Conservation (phyloP, 2,888 invertebrate genomes). For the Agapostemon virescens region DNA sequence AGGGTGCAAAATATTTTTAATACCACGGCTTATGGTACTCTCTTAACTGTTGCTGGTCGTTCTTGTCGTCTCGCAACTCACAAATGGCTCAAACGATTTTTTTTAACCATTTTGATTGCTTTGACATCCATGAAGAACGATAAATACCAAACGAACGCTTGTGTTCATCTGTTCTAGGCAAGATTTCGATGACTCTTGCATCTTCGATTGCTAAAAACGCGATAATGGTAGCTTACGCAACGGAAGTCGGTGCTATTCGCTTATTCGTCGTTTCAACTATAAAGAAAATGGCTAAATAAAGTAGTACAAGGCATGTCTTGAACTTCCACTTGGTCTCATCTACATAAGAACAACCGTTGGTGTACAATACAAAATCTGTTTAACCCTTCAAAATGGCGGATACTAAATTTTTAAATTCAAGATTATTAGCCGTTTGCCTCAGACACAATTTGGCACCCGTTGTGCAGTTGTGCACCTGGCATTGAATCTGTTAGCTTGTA, state of each 20-base stretch:
- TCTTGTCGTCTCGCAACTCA: background rate
- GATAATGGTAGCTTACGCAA: background rate
- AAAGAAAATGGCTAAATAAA: background rate
- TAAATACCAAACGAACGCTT: background rate
- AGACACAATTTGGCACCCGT: too few species aligned
- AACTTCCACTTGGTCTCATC: background rate
- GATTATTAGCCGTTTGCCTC: too few species aligned
- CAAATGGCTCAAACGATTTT: background rate
- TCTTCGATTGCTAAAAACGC: background rate
- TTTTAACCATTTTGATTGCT: background rate
- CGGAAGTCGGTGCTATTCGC: background rate
- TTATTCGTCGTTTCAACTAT: background rate
- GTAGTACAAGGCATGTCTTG: background rate
- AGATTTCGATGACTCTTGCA: too few species aligned
- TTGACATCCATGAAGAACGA: background rate
- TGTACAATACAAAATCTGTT: background rate
- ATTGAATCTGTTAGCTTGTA: too few species aligned
- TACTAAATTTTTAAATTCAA: too few species aligned
- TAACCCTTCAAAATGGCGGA: too few species aligned
- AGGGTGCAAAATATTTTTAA: background rate
- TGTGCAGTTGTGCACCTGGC: too few species aligned
- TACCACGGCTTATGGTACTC: background rate
- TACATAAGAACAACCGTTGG: background rate
- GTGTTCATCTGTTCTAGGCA: too few species aligned
- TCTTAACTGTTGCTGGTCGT: background rate